phyloP scores from a whole-genome alignment of 2,797 vertebrate genomes.

The Sternarchorhynchus goeldii region DNA sequence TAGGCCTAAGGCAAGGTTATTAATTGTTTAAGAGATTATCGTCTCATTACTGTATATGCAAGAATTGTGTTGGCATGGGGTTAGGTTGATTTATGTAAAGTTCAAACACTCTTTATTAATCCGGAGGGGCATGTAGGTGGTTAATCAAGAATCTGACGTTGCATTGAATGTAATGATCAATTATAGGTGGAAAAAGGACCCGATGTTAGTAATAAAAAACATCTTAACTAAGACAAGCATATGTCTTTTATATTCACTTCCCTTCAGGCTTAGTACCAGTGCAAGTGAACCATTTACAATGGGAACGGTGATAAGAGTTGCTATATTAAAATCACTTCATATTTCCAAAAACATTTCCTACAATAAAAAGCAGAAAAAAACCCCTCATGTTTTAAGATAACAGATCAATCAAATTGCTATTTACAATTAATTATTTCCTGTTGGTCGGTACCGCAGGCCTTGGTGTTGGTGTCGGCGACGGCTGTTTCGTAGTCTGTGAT shows the following conservation, averaged over 20 bases:
- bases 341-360: not conserved
- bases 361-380: not conserved
- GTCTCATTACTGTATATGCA: conserved; percentile 77
- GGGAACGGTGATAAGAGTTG: not conserved
- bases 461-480: not conserved
- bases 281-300: not conserved
- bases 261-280: conserved; percentile 53
- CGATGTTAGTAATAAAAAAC: conserved; percentile 63
- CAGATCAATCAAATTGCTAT: no score
- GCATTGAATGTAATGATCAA: conserved; percentile 73
- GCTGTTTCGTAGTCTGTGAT: conserved; percentile 5
- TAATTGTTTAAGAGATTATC: conserved; percentile 81
- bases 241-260: conserved; percentile 64
- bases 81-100: conserved; percentile 74
- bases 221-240: conserved; percentile 56
- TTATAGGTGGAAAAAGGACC: conserved; percentile 68
- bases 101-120: conserved; percentile 77
- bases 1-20: conserved; percentile 68
- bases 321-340: conserved; percentile 1
- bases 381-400: no score
- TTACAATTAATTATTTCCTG: not conserved
- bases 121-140: conserved; percentile 69
- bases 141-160: conserved; percentile 64
- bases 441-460: not conserved
- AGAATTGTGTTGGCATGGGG: conserved; percentile 71